Conservation (phyloP, 2,888 invertebrate genomes). For the Cerastis rubricosa region DNA sequence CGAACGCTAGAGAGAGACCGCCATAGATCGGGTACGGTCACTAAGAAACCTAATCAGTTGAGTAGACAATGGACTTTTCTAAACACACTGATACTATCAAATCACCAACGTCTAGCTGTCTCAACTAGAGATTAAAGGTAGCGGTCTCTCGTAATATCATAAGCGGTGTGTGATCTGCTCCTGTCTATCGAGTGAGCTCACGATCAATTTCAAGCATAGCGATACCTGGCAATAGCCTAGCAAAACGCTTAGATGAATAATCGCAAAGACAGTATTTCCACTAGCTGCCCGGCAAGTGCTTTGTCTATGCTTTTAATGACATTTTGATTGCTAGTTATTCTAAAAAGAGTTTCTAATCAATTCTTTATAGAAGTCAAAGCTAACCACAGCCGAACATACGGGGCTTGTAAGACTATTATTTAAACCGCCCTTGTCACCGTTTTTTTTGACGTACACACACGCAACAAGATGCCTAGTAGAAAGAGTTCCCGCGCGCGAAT, state of each 20-base stretch:
- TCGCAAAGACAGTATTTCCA: background rate
- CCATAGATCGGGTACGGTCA: background rate
- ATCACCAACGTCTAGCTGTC: slow-evolving; percentile 3
- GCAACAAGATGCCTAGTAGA: background rate
- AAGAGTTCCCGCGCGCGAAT: slow-evolving; percentile 35
- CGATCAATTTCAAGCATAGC: slow-evolving; percentile 19
- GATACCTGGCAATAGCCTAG: slow-evolving; percentile 20
- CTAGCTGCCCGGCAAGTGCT: background rate
- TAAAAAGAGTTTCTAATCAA: background rate
- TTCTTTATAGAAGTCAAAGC: background rate
- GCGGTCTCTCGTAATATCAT: slow-evolving; percentile 6
- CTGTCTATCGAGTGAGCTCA: slow-evolving; percentile 4
- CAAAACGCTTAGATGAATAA: slow-evolving; percentile 27
- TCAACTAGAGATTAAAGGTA: slow-evolving; percentile 10
- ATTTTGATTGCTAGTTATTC: background rate
- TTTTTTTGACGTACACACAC: background rate
- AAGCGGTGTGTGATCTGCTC: slow-evolving; percentile 11
- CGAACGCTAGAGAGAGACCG: slow-evolving; percentile 1
- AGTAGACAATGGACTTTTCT: slow-evolving; percentile 9
- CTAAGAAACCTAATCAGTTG: background rate
- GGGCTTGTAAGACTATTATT: background rate
- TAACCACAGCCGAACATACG: background rate
- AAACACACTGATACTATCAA: slow-evolving; percentile 4
- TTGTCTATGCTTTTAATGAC: background rate
- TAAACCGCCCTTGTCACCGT: background rate